phyloP scores from a whole-genome alignment of 2,797 vertebrate species.

The Remorina albescens region DNA sequence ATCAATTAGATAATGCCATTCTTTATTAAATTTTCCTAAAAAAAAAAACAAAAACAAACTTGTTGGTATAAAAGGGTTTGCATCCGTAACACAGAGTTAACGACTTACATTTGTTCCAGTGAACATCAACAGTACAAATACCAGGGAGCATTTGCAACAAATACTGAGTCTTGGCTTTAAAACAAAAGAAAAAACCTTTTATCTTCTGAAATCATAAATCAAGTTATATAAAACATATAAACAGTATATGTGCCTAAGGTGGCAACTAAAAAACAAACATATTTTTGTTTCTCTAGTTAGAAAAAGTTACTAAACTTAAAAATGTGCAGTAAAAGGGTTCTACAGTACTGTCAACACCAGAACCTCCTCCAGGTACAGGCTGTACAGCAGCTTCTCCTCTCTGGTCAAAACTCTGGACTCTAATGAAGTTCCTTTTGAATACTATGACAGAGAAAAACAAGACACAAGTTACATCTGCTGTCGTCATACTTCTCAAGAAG shows the following conservation, averaged over 20 bases:
- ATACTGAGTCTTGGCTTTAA: slow-evolving; percentile 29
- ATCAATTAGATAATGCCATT: slow-evolving; percentile 7
- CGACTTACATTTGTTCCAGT: slow-evolving; percentile 9
- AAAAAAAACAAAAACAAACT: no score
- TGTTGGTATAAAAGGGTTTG: slow-evolving; percentile 34
- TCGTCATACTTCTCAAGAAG: neutral
- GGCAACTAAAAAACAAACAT: slow-evolving; percentile 2
- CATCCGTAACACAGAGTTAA: slow-evolving; percentile 24
- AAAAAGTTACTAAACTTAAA: slow-evolving; percentile 31
- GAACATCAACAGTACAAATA: slow-evolving; percentile 16
- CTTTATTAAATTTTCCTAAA: slow-evolving; percentile 56
- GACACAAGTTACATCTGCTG: slow-evolving; percentile 12
- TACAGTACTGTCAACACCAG: slow-evolving; percentile 44
- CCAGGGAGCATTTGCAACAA: slow-evolving; percentile 41
- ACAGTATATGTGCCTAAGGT: slow-evolving; percentile 49
- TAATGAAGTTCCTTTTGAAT: slow-evolving; percentile 78
- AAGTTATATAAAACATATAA: slow-evolving; percentile 39
- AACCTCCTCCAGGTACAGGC: slow-evolving; percentile 11
- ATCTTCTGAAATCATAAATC: slow-evolving; percentile 43
- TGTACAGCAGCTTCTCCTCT: slow-evolving; percentile 17
- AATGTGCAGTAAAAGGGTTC: slow-evolving; percentile 42
- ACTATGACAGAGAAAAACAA: slow-evolving; percentile 54
- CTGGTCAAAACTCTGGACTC: slow-evolving; percentile 35
- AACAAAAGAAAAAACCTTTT: slow-evolving; percentile 32
- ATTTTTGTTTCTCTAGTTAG: slow-evolving; percentile 11